phyloP scores from a whole-genome alignment of 2,797 vertebrate species.

The Melanotaenia parkinsoni region DNA sequence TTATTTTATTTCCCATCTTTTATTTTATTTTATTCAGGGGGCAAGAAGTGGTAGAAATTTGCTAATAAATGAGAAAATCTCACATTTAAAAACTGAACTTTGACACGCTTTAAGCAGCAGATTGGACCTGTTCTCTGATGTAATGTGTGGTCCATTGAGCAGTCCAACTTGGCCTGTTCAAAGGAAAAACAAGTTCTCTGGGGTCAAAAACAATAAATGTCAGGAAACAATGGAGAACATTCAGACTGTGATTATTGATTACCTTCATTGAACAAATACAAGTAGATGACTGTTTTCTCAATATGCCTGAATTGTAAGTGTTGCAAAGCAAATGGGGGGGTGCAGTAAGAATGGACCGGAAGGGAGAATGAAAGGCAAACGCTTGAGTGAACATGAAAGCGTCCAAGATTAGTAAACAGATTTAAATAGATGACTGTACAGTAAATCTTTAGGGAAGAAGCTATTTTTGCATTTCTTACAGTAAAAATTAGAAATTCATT shows the following conservation, averaged over 20 bases:
- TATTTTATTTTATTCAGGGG: no score
- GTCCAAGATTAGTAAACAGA: neutral
- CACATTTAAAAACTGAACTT: no score
- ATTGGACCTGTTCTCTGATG: no score
- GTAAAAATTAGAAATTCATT: neutral
- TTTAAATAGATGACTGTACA: constrained; percentile 16
- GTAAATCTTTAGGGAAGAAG: neutral
- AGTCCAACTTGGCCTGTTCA: neutral
- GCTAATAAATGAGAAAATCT: neutral
- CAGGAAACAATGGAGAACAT: constrained; percentile 31
- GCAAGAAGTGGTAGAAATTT: neutral
- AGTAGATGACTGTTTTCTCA: constrained; percentile 14
- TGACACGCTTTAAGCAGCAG: neutral
- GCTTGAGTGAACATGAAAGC: neutral
- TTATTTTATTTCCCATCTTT: no score
- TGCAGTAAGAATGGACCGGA: constrained; percentile 18
- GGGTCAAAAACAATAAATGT: neutral
- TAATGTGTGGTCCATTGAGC: neutral
- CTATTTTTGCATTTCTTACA: constrained; percentile 8
- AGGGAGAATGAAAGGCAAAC: constrained; percentile 11
- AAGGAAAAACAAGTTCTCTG: neutral
- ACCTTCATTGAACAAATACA: constrained; percentile 16
- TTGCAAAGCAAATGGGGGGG: neutral
- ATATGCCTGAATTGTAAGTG: constrained; percentile 34
- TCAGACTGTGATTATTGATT: constrained; percentile 36